Evolutionary conservation across 2,113 vertebrate genomes (phyloP).

Genomic region (Montifringilla adamsi): DNA sequence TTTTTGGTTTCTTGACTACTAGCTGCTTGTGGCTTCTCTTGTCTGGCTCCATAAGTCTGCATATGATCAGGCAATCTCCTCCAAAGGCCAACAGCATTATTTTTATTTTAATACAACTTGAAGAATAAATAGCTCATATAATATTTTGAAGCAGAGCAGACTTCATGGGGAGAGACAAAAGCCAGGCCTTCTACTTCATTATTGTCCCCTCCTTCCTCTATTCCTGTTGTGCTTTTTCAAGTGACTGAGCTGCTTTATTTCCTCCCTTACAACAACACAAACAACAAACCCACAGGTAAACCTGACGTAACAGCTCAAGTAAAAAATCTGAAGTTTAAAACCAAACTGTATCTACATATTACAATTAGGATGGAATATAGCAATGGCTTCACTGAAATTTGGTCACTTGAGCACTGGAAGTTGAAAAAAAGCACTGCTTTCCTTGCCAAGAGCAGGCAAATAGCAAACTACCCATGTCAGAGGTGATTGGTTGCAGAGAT

Average conservation of each 20-base stretch:
- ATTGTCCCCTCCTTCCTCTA: neutral
- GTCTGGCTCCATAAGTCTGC: neutral
- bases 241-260: conserved; percentile 1
- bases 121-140: conserved; percentile 30
- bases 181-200: neutral
- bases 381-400: neutral
- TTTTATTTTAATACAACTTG: neutral
- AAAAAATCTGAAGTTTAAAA: neutral
- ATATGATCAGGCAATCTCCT: neutral
- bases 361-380: neutral
- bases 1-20: neutral
- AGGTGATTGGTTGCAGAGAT: neutral
- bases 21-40: neutral
- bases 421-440: neutral
- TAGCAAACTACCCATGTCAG: neutral
- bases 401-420: neutral
- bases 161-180: neutral
- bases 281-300: neutral
- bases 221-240: conserved; percentile 23
- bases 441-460: neutral
- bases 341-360: neutral
- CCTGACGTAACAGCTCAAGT: neutral
- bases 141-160: conserved; percentile 14
- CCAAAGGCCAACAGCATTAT: neutral
- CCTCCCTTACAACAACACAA: neutral